A percentile compares a stretch with the other conserved stretches of the same genome.
These are phyloP conservation scores for Diceros bicornis DNA, from an alignment of 2,797 vertebrate species.

Conservation along the genomic window DNA sequence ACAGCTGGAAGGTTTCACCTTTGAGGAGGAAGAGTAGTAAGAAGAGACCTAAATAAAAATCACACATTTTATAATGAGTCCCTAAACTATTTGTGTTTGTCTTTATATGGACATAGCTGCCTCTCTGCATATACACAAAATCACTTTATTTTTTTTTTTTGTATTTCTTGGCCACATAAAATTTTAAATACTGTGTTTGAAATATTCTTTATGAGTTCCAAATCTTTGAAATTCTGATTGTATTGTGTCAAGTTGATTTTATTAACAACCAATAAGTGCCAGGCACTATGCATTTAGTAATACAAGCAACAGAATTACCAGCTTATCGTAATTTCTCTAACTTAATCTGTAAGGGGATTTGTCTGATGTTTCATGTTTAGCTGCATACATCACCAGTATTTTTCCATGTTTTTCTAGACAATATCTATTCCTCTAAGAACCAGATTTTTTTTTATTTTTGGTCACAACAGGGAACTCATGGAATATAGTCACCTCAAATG, in stretches of 20 bases:
- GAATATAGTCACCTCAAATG: neutral
- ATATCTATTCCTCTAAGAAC: neutral
- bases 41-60: neutral
- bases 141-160: neutral
- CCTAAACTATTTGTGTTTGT: neutral
- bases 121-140: neutral
- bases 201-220: neutral
- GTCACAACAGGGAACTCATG: neutral
- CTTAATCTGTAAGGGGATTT: neutral
- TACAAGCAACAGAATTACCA: neutral
- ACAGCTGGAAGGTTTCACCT: neutral
- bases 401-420: neutral
- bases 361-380: neutral
- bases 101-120: neutral
- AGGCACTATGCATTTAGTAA: neutral
- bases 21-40: neutral
- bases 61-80: neutral
- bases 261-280: neutral
- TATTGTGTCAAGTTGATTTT: neutral
- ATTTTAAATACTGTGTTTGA: neutral
- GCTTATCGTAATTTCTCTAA: neutral
- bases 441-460: neutral
- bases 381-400: neutral
- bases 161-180: neutral
- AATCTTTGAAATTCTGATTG: neutral